Conservation (phyloP, 2,888 invertebrate species). For the Drosophila kambysellisi region DNA sequence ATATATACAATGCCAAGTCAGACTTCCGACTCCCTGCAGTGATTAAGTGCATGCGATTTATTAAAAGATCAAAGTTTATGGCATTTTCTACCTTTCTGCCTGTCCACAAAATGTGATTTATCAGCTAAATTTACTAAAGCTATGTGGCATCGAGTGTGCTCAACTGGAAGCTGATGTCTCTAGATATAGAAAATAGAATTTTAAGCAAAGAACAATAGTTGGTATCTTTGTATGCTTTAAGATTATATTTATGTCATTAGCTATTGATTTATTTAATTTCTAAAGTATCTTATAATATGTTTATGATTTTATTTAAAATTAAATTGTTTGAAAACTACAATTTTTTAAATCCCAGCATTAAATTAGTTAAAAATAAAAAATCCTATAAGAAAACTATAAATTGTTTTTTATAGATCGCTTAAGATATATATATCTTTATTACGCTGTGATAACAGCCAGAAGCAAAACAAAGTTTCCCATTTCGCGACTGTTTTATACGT, state of each 20-base stretch:
- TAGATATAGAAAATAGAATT: not conserved
- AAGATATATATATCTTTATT: not conserved
- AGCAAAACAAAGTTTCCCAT: not conserved
- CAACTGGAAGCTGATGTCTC: not conserved
- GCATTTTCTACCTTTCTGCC: conserved; percentile 25
- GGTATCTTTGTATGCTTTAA: not conserved
- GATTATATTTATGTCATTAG: not conserved
- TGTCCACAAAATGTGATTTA: conserved; percentile 40
- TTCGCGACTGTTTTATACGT: not conserved
- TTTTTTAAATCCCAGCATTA: not conserved
- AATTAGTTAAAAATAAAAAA: not conserved
- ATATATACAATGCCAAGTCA: conserved; percentile 1
- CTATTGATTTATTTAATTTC: not conserved
- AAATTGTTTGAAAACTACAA: not conserved
- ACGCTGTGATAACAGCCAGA: not conserved
- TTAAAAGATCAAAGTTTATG: conserved; percentile 73
- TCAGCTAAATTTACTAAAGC: conserved; percentile 10
- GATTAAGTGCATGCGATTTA: conserved; percentile 70
- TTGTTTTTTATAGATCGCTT: not conserved
- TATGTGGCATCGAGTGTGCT: not conserved
- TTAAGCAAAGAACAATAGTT: not conserved
- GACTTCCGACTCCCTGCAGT: conserved; percentile 47
- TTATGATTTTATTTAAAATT: not conserved
- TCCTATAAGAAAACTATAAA: not conserved
- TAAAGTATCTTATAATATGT: not conserved